These are phyloP conservation scores for Menidia menidia DNA, from an alignment of 2,797 vertebrate species.

Conservation along the genomic window DNA sequence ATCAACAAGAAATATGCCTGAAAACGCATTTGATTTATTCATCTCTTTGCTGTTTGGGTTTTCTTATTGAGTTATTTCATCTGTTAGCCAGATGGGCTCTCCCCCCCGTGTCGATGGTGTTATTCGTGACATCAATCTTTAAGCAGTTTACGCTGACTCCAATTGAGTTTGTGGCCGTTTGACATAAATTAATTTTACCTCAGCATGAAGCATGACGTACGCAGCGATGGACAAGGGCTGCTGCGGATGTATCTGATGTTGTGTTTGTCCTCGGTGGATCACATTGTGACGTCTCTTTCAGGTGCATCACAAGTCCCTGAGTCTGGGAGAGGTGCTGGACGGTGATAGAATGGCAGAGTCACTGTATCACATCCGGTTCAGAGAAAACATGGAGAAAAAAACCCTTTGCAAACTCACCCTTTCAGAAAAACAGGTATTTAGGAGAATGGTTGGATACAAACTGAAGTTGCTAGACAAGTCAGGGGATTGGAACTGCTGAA, in stretches of 20 bases:
- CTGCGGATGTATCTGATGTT: too few relatives aligned
- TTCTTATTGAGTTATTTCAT: background rate
- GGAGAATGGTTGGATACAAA: background rate
- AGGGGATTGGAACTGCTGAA: background rate
- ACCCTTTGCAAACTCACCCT: conserved; percentile 87
- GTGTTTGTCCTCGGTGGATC: background rate
- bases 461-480: background rate
- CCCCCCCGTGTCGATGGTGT: background rate
- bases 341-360: conserved; percentile 95
- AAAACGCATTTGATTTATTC: background rate
- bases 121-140: background rate
- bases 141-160: too few relatives aligned
- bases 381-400: conserved; percentile 84
- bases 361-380: conserved; percentile 88
- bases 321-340: conserved; percentile 91
- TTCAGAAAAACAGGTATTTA: conserved; percentile 81
- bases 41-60: background rate
- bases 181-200: too few relatives aligned
- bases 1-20: too few relatives aligned
- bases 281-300: conserved; percentile 40
- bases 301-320: conserved; percentile 91
- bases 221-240: too few relatives aligned
- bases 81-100: background rate
- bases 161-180: too few relatives aligned
- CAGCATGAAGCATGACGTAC: too few relatives aligned